Percentiles rank a stretch among this genome's conserved stretches.
phyloP scores from a whole-genome alignment of 2,797 vertebrate species.

The Pantherophis vulpinus region DNA sequence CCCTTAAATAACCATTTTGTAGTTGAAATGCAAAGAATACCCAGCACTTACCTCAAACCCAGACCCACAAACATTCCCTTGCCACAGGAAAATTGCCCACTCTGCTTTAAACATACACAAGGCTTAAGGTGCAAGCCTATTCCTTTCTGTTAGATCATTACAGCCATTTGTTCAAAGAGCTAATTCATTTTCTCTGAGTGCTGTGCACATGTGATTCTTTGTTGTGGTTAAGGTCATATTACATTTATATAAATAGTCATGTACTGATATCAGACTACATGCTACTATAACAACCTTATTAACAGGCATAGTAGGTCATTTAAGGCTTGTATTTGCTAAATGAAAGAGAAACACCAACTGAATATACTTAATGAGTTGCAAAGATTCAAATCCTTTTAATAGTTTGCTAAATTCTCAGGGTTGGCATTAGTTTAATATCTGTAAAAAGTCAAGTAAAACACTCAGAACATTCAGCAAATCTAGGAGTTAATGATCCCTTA shows the following conservation, averaged over 20 bases:
- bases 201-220: slow-evolving; percentile 7
- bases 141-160: not conserved
- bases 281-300: slow-evolving; percentile 22
- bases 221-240: slow-evolving; percentile 25
- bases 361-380: not conserved
- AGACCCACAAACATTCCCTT: not conserved
- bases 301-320: not conserved
- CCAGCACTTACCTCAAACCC: not conserved
- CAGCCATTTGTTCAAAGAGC: not conserved
- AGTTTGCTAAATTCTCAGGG: not conserved
- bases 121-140: not conserved
- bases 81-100: not conserved
- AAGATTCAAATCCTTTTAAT: not conserved
- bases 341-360: not conserved
- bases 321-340: slow-evolving; percentile 9
- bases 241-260: slow-evolving; percentile 5
- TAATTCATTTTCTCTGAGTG: slow-evolving; percentile 2
- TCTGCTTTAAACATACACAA: not conserved
- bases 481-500: not conserved
- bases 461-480: not conserved
- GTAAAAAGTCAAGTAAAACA: not conserved
- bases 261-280: slow-evolving; percentile 18
- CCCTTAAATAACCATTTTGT: not conserved
- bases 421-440: not conserved
- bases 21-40: not conserved